These are phyloP conservation scores for Cynopterus sphinx DNA, from an alignment of 2,797 vertebrate genomes.

Conservation along the genomic window DNA sequence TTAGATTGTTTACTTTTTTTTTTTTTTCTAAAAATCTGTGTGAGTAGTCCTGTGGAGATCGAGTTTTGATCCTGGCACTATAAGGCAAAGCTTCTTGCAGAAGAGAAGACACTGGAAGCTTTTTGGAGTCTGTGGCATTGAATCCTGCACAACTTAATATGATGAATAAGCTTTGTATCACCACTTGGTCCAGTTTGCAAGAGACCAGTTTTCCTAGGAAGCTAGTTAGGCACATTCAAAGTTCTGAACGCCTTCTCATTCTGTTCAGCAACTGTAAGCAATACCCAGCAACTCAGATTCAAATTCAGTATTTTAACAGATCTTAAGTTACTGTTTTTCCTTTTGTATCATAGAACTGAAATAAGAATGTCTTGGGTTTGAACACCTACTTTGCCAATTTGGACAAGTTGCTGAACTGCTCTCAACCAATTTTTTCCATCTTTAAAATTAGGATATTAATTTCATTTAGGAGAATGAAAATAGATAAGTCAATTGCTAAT, in stretches of 20 bases:
- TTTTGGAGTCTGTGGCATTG: not conserved
- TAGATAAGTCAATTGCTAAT: not conserved
- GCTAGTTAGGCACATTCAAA: not conserved
- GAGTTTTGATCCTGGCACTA: not conserved
- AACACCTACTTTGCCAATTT: not conserved
- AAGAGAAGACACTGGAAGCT: not conserved
- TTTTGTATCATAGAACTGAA: not conserved
- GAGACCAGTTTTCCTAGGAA: not conserved
- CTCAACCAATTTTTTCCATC: not conserved
- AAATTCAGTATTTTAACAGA: not conserved
- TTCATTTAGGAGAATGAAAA: not conserved
- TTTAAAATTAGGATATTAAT: not conserved
- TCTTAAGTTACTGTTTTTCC: not conserved
- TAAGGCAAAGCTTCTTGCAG: not conserved
- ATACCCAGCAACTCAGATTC: not conserved
- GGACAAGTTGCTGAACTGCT: not conserved
- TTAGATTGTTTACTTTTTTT: conserved; percentile 58
- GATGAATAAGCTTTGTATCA: not conserved
- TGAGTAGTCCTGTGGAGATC: not conserved
- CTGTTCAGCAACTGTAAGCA: not conserved
- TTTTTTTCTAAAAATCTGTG: not conserved
- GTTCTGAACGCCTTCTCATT: not conserved
- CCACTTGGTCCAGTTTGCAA: not conserved
- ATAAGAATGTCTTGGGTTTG: not conserved
- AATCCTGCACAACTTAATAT: not conserved